Percentiles rank a stretch among this genome's conserved stretches.
These are phyloP conservation scores for Crenuchus spilurus DNA, from an alignment of 2,797 vertebrate species.

Conservation along the genomic window DNA sequence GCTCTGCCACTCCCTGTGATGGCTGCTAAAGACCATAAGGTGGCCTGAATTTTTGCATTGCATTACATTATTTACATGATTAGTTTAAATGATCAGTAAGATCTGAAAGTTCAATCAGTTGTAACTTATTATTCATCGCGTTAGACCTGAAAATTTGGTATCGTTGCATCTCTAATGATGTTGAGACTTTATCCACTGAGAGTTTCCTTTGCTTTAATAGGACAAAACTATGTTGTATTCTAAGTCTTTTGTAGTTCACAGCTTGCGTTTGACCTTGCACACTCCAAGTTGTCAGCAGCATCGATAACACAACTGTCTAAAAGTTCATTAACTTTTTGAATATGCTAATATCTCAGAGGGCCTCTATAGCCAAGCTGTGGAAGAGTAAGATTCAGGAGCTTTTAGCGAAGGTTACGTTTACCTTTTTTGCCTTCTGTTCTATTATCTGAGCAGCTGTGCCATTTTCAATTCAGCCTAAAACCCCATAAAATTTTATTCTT, in stretches of 20 bases:
- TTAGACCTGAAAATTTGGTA: too few relatives aligned
- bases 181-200: too few relatives aligned
- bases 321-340: slow-evolving; percentile 48
- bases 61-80: too few relatives aligned
- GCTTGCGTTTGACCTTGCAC: slow-evolving; percentile 47
- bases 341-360: slow-evolving; percentile 39
- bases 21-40: too few relatives aligned
- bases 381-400: slow-evolving; percentile 41
- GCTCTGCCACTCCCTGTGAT: too few relatives aligned
- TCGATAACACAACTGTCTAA: slow-evolving; percentile 39
- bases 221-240: background rate
- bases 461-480: slow-evolving; percentile 55
- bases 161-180: too few relatives aligned
- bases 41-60: too few relatives aligned
- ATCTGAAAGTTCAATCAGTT: too few relatives aligned
- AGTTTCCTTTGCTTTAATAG: background rate
- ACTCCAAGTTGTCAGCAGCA: slow-evolving; percentile 27
- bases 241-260: slow-evolving; percentile 7
- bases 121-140: too few relatives aligned
- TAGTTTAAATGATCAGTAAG: too few relatives aligned
- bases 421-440: slow-evolving; percentile 35
- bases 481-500: slow-evolving; percentile 55
- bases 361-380: slow-evolving; percentile 49
- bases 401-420: slow-evolving; percentile 54
- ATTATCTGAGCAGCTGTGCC: slow-evolving; percentile 56